Evolutionary conservation across 1,140 invertebrate species (phyloP).

Genomic region (Trachymyrmex septentrionalis): DNA sequence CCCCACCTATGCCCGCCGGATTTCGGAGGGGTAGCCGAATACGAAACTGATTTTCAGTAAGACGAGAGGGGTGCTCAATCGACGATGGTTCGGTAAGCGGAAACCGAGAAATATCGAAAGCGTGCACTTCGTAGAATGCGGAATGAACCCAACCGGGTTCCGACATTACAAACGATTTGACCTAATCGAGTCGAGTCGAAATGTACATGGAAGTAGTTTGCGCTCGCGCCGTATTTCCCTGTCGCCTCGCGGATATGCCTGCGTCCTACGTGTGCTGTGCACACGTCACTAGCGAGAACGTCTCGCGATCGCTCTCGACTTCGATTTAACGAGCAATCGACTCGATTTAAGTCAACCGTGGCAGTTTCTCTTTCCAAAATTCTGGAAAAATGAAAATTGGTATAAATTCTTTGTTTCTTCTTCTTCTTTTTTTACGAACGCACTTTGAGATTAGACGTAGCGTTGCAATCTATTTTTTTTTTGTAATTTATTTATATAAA

Average conservation of each 20-base stretch:
- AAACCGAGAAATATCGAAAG: slow-evolving; percentile 80
- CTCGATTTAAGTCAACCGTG: neutral
- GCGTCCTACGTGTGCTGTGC: neutral
- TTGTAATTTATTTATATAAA: neutral
- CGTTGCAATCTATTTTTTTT: neutral
- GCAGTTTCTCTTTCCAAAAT: neutral
- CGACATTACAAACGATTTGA: slow-evolving; percentile 77
- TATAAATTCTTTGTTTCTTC: no score
- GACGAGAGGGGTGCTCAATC: slow-evolving; percentile 55
- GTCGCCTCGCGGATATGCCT: slow-evolving; percentile 51
- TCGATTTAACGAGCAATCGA: slow-evolving; percentile 48
- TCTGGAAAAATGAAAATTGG: neutral
- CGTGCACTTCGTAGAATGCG: slow-evolving; percentile 82
- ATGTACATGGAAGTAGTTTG: slow-evolving; percentile 76
- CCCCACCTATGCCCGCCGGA: slow-evolving; percentile 24
- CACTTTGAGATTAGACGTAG: neutral
- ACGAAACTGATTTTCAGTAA: slow-evolving; percentile 54
- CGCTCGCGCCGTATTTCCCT: slow-evolving; percentile 67
- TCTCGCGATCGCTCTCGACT: slow-evolving; percentile 58
- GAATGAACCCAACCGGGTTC: slow-evolving; percentile 76
- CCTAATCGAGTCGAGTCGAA: slow-evolving; percentile 82
- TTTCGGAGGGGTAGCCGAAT: slow-evolving; percentile 42
- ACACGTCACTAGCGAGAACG: slow-evolving; percentile 1
- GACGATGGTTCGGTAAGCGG: slow-evolving; percentile 66
- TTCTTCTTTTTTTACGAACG: neutral